phyloP scores from a whole-genome alignment of 2,888 invertebrate genomes.

The Ectemnius lituratus region DNA sequence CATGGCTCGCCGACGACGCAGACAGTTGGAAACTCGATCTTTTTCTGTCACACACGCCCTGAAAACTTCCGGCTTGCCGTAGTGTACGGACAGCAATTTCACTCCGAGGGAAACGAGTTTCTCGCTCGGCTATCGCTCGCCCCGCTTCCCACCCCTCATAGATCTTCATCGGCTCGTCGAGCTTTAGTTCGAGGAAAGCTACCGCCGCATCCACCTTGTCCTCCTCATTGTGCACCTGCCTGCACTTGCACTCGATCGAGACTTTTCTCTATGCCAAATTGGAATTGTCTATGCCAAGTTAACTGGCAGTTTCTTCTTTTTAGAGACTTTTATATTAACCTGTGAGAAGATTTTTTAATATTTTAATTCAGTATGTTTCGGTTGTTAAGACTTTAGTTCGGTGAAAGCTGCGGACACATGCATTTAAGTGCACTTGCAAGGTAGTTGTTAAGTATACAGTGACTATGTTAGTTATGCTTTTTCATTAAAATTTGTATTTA shows the following conservation, averaged over 20 bases:
- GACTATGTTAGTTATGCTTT: too few relatives aligned
- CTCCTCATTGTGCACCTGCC: conserved; percentile 1
- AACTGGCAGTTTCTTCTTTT: neutral
- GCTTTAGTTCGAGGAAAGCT: conserved; percentile 32
- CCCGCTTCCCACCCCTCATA: conserved; percentile 21
- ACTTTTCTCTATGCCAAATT: conserved; percentile 1
- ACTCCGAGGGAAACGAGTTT: conserved; percentile 41
- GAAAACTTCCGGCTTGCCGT: conserved; percentile 34
- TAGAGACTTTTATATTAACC: too few relatives aligned
- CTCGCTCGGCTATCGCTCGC: neutral
- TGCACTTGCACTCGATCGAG: neutral
- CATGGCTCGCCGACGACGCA: conserved; percentile 14
- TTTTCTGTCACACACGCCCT: conserved; percentile 35
- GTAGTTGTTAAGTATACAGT: too few relatives aligned
- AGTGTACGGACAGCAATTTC: conserved; percentile 39
- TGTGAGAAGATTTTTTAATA: too few relatives aligned
- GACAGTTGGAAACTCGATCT: conserved; percentile 49
- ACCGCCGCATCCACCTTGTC: conserved; percentile 12
- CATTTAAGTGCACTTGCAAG: too few relatives aligned
- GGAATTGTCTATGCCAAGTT: neutral
- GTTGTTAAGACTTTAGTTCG: too few relatives aligned
- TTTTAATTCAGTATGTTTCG: too few relatives aligned
- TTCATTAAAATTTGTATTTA: too few relatives aligned
- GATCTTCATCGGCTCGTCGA: conserved; percentile 43
- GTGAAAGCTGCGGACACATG: too few relatives aligned